Evolutionary conservation across 1,140 invertebrate genomes (phyloP).

Genomic region (Manduca sexta): DNA sequence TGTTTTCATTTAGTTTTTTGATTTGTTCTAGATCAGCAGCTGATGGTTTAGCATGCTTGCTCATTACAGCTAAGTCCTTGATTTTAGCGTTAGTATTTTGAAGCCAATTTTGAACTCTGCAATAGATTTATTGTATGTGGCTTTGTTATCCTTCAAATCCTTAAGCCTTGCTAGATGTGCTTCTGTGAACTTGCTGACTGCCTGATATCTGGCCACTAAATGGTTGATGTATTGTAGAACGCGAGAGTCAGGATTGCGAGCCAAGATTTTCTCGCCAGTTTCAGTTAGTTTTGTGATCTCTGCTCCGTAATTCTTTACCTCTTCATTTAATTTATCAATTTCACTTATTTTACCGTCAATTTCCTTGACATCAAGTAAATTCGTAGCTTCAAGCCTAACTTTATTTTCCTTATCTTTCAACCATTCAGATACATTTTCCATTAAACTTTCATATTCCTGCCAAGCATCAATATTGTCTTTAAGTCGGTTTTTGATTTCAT

Average conservation of each 20-base stretch:
- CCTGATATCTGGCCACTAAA: slow-evolving; percentile 83
- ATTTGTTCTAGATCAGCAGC: slow-evolving; percentile 82
- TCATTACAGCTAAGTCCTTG: slow-evolving; percentile 78
- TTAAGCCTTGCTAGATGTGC: slow-evolving; percentile 81
- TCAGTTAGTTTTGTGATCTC: slow-evolving; percentile 80
- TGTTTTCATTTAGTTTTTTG: slow-evolving; percentile 82
- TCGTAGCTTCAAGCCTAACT: slow-evolving; percentile 82
- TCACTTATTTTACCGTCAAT: slow-evolving; percentile 84
- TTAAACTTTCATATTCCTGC: slow-evolving; percentile 84
- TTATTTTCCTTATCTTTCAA: slow-evolving; percentile 90
- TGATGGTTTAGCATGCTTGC: slow-evolving; percentile 78
- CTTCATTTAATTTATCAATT: slow-evolving; percentile 76
- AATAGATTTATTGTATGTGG: slow-evolving; percentile 79
- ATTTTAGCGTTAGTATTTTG: slow-evolving; percentile 82
- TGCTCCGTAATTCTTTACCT: slow-evolving; percentile 77
- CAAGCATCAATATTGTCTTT: slow-evolving; percentile 84
- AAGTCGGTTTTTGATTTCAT: slow-evolving; percentile 80
- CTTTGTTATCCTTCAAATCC: slow-evolving; percentile 78
- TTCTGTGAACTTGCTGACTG: slow-evolving; percentile 81
- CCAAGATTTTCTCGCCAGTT: slow-evolving; percentile 82
- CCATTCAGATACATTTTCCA: slow-evolving; percentile 86
- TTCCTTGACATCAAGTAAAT: slow-evolving; percentile 79
- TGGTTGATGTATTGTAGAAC: slow-evolving; percentile 86
- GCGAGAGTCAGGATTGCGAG: slow-evolving; percentile 86
- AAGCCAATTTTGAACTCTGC: slow-evolving; percentile 87